Evolutionary conservation across 1,140 invertebrate species (phyloP), one percentile per base, ranked within the genome.

Genomic region (Eupristina koningsbergeri): DNA sequence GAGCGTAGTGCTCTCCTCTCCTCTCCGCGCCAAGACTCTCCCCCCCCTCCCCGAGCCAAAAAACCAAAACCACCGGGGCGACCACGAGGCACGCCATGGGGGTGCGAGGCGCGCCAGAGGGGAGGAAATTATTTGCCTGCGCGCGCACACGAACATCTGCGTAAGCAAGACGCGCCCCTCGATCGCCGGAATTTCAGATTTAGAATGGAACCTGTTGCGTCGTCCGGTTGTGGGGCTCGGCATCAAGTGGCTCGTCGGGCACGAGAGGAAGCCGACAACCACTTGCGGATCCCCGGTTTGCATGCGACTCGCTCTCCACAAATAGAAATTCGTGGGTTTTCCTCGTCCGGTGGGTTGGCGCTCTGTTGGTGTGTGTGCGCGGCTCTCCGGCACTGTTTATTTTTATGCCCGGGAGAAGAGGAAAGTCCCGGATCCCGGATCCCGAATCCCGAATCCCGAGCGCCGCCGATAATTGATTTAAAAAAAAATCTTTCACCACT

Each of bases 31-130:
- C 71, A 39, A 6, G 3, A 7, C 26, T n/a, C 31, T 13, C 39
- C 39, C 7, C 6, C 71, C 71, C 39, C 31, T 36, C 36, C 15
- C 34, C 34, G 22, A 36, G 61, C 53, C 31, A 77, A 87, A 88
- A 90, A 91, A 88, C 75, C 88, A 86, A 85, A n/a, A n/a, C n/a
- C n/a, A n/a, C n/a, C n/a, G n/a, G 71, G 87, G 76, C 71, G 88
- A 88, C 89, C 89, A 89, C 89, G 90, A 89, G 53, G 89, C 87
- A 87, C 89, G 86, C 89, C 89, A 90, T 88, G 88, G 90, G 90
- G 90, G 89, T 89, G 88, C 87, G 83, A 77, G 80, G 85, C 61
- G 31, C 29, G 22, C 6, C 74, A 50, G n/a, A n/a, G 50, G 74
- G 31, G 63, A 36, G 64, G 67, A 74, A 90, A 91, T 91, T 88